These are phyloP conservation scores for Exocentrus adspersus DNA, from an alignment of 2,888 invertebrate species.

Conservation along the genomic window DNA sequence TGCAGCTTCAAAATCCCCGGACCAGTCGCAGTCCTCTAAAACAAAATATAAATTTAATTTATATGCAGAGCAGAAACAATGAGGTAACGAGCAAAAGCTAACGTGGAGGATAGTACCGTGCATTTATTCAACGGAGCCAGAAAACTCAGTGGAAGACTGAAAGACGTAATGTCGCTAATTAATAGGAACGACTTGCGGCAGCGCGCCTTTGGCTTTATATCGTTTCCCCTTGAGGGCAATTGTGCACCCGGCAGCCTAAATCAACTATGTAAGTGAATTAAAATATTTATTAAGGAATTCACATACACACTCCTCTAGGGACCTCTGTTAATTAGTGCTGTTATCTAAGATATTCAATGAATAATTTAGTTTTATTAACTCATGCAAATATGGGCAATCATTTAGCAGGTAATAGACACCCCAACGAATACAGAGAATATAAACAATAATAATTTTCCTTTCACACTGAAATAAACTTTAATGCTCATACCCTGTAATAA, in stretches of 20 bases:
- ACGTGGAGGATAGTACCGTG: conserved; percentile 33
- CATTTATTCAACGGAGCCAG: conserved; percentile 34
- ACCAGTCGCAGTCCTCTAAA: conserved; percentile 16
- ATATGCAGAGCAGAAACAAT: conserved; percentile 36
- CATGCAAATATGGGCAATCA: conserved; percentile 23
- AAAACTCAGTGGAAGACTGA: conserved; percentile 46
- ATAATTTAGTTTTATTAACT: conserved; percentile 41
- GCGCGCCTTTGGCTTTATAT: conserved; percentile 58
- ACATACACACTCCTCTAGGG: conserved; percentile 59
- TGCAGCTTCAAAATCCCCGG: conserved; percentile 3
- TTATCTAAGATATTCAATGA: conserved; percentile 58
- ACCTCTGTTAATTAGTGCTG: conserved; percentile 59
- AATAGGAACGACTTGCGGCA: conserved; percentile 60
- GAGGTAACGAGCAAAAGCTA: conserved; percentile 33
- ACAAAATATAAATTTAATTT: conserved; percentile 31
- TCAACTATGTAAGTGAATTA: conserved; percentile 64
- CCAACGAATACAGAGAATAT: not conserved
- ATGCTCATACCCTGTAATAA: too few species aligned
- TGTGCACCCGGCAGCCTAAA: conserved; percentile 61
- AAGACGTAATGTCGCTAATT: conserved; percentile 62
- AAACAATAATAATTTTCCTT: too few species aligned
- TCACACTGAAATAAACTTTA: too few species aligned
- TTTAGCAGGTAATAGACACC: not conserved
- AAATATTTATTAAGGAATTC: conserved; percentile 65
- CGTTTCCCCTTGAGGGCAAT: conserved; percentile 60